Percentiles rank a stretch among this genome's conserved stretches.
Conservation (phyloP, 2,113 vertebrate genomes). For the Ellobius talpinus region DNA sequence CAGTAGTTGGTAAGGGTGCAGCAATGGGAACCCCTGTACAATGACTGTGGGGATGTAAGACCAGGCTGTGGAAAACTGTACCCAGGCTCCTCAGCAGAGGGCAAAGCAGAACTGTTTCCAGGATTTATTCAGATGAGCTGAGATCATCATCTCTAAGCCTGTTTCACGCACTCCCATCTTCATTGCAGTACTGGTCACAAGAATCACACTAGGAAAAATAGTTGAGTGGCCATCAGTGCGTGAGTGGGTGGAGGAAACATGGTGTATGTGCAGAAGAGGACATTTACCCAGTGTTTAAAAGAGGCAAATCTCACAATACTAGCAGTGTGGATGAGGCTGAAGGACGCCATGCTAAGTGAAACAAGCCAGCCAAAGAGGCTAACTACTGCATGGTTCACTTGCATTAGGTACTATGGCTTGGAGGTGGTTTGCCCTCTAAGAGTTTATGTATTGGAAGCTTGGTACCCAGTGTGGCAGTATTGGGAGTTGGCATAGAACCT, state of each 20-base stretch:
- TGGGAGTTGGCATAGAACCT: not conserved
- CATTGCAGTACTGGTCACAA: not conserved
- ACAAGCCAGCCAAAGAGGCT: not conserved
- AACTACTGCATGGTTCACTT: not conserved
- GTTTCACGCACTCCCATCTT: not conserved
- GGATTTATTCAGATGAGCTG: not conserved
- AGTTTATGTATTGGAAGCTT: not conserved
- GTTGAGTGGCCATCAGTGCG: not conserved
- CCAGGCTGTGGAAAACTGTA: not conserved
- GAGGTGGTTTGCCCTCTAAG: not conserved
- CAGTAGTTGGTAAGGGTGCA: not conserved
- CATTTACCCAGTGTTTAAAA: not conserved
- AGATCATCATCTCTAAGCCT: conserved; percentile 5
- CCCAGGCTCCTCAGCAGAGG: not conserved
- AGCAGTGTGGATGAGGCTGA: not conserved
- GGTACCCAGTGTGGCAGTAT: not conserved
- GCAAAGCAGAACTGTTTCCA: not conserved
- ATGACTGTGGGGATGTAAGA: not conserved
- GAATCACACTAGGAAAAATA: not conserved
- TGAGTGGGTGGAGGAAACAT: not conserved
- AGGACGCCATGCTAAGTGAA: not conserved
- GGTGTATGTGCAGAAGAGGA: not conserved
- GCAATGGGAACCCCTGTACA: not conserved
- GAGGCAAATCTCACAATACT: not conserved
- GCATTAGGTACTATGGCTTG: not conserved